A percentile compares a stretch with the other conserved stretches of the same genome.
These are phyloP conservation scores for Sesia apiformis DNA, from an alignment of 2,888 invertebrate genomes.

Conservation along the genomic window DNA sequence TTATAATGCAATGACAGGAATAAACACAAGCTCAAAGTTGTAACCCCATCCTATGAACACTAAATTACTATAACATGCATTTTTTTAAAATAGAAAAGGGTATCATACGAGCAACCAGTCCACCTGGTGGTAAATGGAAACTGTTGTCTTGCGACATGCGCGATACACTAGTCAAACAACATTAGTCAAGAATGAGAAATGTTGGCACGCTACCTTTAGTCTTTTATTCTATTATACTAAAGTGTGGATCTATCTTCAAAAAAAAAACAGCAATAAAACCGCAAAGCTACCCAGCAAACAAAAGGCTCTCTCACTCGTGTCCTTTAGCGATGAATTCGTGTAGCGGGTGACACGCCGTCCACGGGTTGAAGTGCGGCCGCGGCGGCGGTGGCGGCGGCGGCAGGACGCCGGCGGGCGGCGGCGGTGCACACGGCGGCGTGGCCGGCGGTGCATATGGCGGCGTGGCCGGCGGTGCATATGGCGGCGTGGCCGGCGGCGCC, in stretches of 20 bases:
- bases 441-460: background rate
- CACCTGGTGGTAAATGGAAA: background rate
- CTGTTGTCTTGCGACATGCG: background rate
- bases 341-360: slow-evolving; percentile 57
- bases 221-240: too few species aligned
- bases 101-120: too few species aligned
- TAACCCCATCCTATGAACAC: too few species aligned
- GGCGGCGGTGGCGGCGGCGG: slow-evolving; percentile 18
- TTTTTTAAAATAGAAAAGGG: too few species aligned
- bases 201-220: too few species aligned
- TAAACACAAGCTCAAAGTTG: too few species aligned
- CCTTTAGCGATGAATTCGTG: slow-evolving; percentile 38
- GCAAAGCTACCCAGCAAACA: background rate
- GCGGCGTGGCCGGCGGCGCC: slow-evolving; percentile 22
- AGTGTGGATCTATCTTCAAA: background rate
- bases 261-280: background rate
- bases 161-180: background rate
- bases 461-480: slow-evolving; percentile 6
- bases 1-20: too few species aligned
- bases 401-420: background rate
- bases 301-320: background rate
- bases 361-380: slow-evolving; percentile 50
- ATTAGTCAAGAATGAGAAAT: too few species aligned
- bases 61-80: too few species aligned
- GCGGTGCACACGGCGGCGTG: background rate